These are phyloP conservation scores for Anagyrus pseudococci DNA, from an alignment of 2,888 invertebrate genomes.

Conservation along the genomic window DNA sequence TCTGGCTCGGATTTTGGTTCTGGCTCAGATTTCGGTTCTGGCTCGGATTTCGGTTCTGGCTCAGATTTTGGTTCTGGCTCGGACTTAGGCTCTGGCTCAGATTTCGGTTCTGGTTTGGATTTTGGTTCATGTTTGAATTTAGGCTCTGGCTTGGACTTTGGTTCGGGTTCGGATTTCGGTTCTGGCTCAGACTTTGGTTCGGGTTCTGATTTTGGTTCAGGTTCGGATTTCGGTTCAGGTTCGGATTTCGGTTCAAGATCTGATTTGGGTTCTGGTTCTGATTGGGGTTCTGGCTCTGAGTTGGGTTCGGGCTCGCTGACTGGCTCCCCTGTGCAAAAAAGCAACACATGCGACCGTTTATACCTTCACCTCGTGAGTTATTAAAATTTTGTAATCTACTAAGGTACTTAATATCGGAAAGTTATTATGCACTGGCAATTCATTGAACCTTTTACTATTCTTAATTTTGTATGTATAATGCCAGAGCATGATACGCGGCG, in stretches of 20 bases:
- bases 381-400: conserved; percentile 25
- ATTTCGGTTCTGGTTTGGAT: conserved; percentile 57
- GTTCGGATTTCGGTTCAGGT: conserved; percentile 50
- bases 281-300: conserved; percentile 55
- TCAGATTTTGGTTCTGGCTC: conserved; percentile 64
- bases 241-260: conserved; percentile 62
- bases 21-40: conserved; percentile 62
- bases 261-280: conserved; percentile 60
- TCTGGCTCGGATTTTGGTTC: conserved; percentile 59
- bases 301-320: conserved; percentile 53
- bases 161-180: conserved; percentile 49
- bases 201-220: conserved; percentile 58
- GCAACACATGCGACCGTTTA: conserved; percentile 57
- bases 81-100: conserved; percentile 47
- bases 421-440: conserved; percentile 23
- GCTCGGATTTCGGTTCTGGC: conserved; percentile 57
- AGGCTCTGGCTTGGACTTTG: conserved; percentile 55
- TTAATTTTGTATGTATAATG: conserved; percentile 22
- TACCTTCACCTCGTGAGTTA: conserved; percentile 52
- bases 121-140: conserved; percentile 60
- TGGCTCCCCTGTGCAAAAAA: conserved; percentile 61
- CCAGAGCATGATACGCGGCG: conserved; percentile 28
- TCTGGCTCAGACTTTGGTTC: conserved; percentile 59
- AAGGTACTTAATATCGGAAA: conserved; percentile 20
- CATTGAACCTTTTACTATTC: conserved; percentile 16